phyloP scores from a whole-genome alignment of 2,888 invertebrate species.

The Hirudinaria manillensis region DNA sequence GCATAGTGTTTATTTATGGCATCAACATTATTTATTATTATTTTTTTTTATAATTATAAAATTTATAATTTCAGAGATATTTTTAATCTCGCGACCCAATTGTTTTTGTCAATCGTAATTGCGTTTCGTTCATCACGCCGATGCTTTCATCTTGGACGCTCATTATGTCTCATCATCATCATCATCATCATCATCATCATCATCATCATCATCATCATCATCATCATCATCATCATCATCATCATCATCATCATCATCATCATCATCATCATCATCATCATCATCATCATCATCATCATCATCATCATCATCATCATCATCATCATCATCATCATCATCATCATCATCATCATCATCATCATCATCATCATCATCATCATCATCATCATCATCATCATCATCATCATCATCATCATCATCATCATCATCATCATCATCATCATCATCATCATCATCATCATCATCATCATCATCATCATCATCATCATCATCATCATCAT shows the following conservation, averaged over 20 bases:
- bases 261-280: neutral
- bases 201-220: slow-evolving; percentile 7
- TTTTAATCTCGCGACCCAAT: no score
- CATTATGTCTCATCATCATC: no score
- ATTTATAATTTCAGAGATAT: no score
- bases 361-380: slow-evolving; percentile 29
- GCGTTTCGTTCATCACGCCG: no score
- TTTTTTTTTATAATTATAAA: no score
- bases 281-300: slow-evolving; percentile 4
- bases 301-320: slow-evolving; percentile 19
- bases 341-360: slow-evolving; percentile 27
- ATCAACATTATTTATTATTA: no score
- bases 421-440: slow-evolving; percentile 30
- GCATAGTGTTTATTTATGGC: no score
- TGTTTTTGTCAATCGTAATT: no score
- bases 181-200: no score
- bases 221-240: neutral
- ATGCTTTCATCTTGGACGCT: no score
- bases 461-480: slow-evolving; percentile 28
- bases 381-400: slow-evolving; percentile 27
- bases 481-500: slow-evolving; percentile 21
- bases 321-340: slow-evolving; percentile 24
- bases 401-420: slow-evolving; percentile 27
- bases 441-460: slow-evolving; percentile 29
- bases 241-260: neutral